A percentile compares a stretch with the other conserved stretches of the same genome.
Evolutionary conservation across 2,113 vertebrate genomes (phyloP).

Genomic region (Solenodon paradoxus): DNA sequence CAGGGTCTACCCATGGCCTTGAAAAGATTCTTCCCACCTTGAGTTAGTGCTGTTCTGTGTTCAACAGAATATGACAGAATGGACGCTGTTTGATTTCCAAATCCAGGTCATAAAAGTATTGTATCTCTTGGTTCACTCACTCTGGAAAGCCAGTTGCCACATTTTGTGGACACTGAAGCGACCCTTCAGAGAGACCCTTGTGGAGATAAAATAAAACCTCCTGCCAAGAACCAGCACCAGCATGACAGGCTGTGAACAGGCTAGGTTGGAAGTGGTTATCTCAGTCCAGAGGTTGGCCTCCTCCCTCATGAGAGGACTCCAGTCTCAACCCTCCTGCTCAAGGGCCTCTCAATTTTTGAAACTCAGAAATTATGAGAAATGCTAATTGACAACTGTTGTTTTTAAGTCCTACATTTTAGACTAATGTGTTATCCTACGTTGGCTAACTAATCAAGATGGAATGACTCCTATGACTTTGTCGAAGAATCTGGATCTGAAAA

Average conservation of each 20-base stretch:
- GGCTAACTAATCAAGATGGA: not conserved
- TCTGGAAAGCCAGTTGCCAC: not conserved
- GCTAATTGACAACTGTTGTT: not conserved
- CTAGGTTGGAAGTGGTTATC: not conserved
- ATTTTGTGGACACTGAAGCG: not conserved
- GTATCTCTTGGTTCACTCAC: not conserved
- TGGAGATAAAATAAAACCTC: not conserved
- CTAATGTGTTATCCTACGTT: not conserved
- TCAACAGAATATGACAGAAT: not conserved
- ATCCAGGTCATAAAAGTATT: not conserved
- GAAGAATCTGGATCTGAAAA: not conserved
- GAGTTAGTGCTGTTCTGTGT: not conserved
- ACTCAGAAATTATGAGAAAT: not conserved
- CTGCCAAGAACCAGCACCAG: not conserved
- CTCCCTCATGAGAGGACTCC: not conserved
- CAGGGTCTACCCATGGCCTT: too few relatives aligned
- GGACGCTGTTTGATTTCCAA: not conserved
- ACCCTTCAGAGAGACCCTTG: not conserved
- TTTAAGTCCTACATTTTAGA: not conserved
- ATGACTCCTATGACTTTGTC: not conserved
- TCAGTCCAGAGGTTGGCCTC: not conserved
- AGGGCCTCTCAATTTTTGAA: not conserved
- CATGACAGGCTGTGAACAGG: not conserved
- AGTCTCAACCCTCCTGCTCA: not conserved
- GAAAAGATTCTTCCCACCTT: not conserved